A percentile compares a stretch with the other conserved stretches of the same genome.
Evolutionary conservation across 2,797 vertebrate species (phyloP).

Genomic region (Enteromius treurensis): DNA sequence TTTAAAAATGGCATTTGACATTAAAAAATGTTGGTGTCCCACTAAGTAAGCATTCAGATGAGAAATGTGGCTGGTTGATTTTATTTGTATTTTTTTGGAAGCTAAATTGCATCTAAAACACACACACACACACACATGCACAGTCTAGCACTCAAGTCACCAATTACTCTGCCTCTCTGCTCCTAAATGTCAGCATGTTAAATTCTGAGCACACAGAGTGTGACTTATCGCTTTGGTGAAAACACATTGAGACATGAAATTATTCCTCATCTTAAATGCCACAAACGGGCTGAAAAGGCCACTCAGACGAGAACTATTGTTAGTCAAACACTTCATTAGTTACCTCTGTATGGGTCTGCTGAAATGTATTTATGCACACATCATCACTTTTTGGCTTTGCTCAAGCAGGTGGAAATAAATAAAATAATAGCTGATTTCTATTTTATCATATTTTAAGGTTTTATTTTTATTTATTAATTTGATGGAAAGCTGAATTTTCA

Average conservation of each 20-base stretch:
- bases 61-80: conserved; percentile 71
- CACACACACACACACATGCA: conserved; percentile 54
- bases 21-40: conserved; percentile 70
- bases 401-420: not conserved
- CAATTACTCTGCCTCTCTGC: conserved; percentile 53
- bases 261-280: conserved; percentile 82
- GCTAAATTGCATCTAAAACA: conserved; percentile 71
- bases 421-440: not conserved
- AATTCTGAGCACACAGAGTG: conserved; percentile 78
- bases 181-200: conserved; percentile 81
- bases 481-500: not conserved
- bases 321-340: conserved; percentile 77
- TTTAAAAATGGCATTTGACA: conserved; percentile 70
- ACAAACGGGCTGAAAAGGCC: conserved; percentile 79
- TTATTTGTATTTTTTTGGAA: conserved; percentile 67
- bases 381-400: not conserved
- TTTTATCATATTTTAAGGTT: not conserved
- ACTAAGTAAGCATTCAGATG: conserved; percentile 75
- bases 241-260: conserved; percentile 84
- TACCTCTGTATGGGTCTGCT: conserved; percentile 47
- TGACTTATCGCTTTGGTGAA: conserved; percentile 78
- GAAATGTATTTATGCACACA: conserved; percentile 19
- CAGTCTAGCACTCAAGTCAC: conserved; percentile 58
- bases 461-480: not conserved
- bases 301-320: conserved; percentile 73